Evolutionary conservation across 2,797 vertebrate genomes (phyloP), one percentile per base, ranked within the genome.

Genomic region (Sebastiscus tertius): DNA sequence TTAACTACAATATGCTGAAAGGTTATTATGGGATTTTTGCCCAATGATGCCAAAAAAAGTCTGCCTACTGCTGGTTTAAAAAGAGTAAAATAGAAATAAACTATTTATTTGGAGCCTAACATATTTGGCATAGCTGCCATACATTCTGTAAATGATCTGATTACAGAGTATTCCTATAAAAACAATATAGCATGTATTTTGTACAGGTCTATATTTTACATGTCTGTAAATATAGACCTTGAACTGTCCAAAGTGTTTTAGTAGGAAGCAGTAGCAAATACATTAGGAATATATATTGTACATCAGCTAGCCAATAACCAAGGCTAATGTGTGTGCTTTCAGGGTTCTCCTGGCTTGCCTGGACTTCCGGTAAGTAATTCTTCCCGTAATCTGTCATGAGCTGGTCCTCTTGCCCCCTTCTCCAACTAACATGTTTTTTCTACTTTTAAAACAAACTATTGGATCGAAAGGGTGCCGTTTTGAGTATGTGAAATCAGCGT

Each of bases 341-440:
- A 99, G 98, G 98, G 97, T 24, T 82, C 90, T 12, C 94, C 96
- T 0, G 97, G 97, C 66, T 24, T 88, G 33, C 97, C 96, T 0
- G 97, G 98, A 81, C 18, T 93, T 27, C 92, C 93, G 1, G 96
- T 96, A 86, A 94, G 95, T 92, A 70, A 66, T 11, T 36, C n/a
- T 62, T 39, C 11, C 49, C 8, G 4, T 24, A 29, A 33, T 80
- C 13, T 36, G 11, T 58, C 24, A 27, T 29, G 5, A 67, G 6
- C 27, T 22, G 9, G 12, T 54, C 16, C 3, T 24, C 16, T 20
- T 42, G 34, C 4, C 6, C 5, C 0, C 10, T 14, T 52, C 7
- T 14, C 14, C 22, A 65, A 22, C 29, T 59, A 18, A 36, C 2
- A 54, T 29, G 18, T 0, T n/a, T 39, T 34, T n/a, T 52, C 12